Evolutionary conservation across 2,797 vertebrate species (phyloP).

Genomic region (Lates japonicus): DNA sequence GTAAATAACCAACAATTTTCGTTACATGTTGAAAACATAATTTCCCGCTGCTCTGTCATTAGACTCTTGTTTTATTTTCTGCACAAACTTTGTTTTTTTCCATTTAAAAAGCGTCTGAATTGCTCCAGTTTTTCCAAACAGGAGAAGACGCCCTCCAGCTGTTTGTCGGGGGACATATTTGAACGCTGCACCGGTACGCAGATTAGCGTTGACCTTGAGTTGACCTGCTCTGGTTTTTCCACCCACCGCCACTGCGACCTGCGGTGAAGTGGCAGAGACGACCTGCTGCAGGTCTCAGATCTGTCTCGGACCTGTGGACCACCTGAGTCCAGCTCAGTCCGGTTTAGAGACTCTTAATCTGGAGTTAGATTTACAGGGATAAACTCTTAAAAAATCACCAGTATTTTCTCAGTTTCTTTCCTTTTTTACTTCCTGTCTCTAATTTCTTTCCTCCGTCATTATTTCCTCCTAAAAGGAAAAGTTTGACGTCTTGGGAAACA

Average conservation of each 20-base stretch:
- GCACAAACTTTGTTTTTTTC: background rate
- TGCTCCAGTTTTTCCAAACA: conserved; percentile 16
- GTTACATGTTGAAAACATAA: background rate
- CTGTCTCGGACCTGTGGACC: background rate
- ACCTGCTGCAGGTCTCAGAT: conserved; percentile 13
- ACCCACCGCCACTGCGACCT: conserved; percentile 34
- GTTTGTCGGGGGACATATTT: conserved; percentile 37
- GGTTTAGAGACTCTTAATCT: background rate
- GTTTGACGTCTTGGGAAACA: too few relatives aligned
- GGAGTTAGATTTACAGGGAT: too few relatives aligned
- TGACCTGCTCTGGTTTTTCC: conserved; percentile 36
- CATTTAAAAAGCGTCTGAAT: background rate
- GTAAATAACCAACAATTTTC: too few relatives aligned
- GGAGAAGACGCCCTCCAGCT: conserved; percentile 28
- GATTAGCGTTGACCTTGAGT: conserved; percentile 30
- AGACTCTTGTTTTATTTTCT: background rate
- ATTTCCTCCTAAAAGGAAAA: too few relatives aligned
- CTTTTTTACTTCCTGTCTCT: too few relatives aligned
- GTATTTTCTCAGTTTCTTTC: too few relatives aligned
- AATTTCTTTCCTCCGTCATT: too few relatives aligned
- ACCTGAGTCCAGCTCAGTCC: background rate
- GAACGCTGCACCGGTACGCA: conserved; percentile 11
- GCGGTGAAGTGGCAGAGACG: background rate
- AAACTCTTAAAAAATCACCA: too few relatives aligned
- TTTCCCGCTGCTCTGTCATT: background rate